Conservation (phyloP, 30 jellyfish, hydroid and myxozoan species). For the Rhopilema esculentum region DNA sequence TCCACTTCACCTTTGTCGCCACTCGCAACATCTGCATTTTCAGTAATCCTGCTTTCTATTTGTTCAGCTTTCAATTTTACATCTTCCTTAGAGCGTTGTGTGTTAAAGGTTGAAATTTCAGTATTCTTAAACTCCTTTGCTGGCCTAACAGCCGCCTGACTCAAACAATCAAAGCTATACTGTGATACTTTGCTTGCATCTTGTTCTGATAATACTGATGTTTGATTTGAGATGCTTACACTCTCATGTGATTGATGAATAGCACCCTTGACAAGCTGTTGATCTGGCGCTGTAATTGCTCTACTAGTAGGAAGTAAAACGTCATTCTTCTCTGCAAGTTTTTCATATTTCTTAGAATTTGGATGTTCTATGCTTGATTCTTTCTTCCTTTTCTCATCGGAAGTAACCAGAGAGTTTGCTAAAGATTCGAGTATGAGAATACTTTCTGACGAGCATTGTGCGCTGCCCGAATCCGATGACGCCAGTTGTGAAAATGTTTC, state of each 20-base stretch:
- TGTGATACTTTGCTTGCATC: background rate
- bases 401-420: constrained; percentile 57
- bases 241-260: background rate
- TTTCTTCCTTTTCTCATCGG: constrained; percentile 37
- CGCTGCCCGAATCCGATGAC: background rate
- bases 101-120: too few species aligned
- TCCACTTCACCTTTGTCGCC: background rate
- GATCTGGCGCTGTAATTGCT: background rate
- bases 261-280: too few species aligned
- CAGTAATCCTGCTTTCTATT: background rate
- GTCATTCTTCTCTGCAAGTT: background rate
- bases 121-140: too few species aligned
- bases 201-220: background rate
- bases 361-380: constrained; percentile 26
- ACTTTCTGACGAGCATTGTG: constrained; percentile 68
- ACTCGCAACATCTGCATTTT: background rate
- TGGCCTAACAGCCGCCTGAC: too few species aligned
- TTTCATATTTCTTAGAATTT: background rate
- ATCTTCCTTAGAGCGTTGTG: too few species aligned
- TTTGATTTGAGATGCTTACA: background rate
- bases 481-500: background rate
- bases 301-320: background rate
- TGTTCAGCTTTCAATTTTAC: too few species aligned
- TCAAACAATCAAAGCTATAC: background rate
- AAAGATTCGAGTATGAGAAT: constrained; percentile 58